A percentile compares a stretch with the other conserved stretches of the same genome.
phyloP scores from a whole-genome alignment of 1,140 invertebrate genomes.

The Drosophila lacteicornis region DNA sequence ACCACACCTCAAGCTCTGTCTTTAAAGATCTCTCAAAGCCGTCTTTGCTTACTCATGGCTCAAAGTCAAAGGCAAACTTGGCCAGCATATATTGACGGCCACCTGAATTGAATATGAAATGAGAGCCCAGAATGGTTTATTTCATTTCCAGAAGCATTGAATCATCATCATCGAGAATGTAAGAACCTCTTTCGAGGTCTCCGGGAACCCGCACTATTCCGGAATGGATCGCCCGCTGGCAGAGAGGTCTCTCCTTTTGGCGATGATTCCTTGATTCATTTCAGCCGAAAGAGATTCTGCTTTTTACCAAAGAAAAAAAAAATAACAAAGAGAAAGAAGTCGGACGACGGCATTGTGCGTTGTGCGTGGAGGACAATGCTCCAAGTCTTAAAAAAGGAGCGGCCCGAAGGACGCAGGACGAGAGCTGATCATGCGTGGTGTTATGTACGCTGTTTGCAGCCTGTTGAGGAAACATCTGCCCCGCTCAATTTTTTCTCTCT shows the following conservation, averaged over 20 bases:
- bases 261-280: conserved; percentile 57
- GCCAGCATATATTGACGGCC: conserved; percentile 11
- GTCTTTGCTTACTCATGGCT: conserved; percentile 20
- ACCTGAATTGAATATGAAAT: conserved; percentile 43
- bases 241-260: not conserved
- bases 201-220: conserved; percentile 55
- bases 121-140: conserved; percentile 24
- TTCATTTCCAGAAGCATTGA: conserved; percentile 38
- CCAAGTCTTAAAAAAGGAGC: conserved; percentile 52
- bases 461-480: conserved; percentile 82
- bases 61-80: conserved; percentile 12
- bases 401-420: conserved; percentile 34
- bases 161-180: conserved; percentile 23
- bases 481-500: conserved; percentile 66
- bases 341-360: conserved; percentile 53
- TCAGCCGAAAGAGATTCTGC: conserved; percentile 47
- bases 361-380: conserved; percentile 61
- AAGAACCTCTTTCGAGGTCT: conserved; percentile 8
- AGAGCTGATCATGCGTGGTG: conserved; percentile 79
- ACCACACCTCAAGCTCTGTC: not conserved
- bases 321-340: conserved; percentile 41
- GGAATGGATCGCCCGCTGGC: conserved; percentile 23
- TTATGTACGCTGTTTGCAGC: conserved; percentile 64
- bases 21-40: not conserved
- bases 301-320: conserved; percentile 44